Evolutionary conservation across 2,113 vertebrate genomes (phyloP).

Genomic region (Burhinus bistriatus): DNA sequence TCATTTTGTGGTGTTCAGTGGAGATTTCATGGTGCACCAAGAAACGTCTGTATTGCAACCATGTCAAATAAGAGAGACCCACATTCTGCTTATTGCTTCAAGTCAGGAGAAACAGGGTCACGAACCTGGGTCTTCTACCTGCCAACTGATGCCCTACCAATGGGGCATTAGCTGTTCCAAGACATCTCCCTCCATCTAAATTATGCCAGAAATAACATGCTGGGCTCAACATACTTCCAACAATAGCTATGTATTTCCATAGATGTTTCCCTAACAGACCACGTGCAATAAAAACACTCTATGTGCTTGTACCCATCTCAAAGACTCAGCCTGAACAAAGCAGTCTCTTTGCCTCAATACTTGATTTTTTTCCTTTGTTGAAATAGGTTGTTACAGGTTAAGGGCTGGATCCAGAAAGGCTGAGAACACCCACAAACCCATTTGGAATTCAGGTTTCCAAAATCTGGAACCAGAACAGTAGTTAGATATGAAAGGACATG

Average conservation of each 20-base stretch:
- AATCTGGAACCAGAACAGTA: constrained; percentile 4
- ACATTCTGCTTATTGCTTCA: neutral
- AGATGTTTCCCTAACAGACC: neutral
- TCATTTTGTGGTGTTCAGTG: neutral
- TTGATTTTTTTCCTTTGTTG: neutral
- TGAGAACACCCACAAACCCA: neutral
- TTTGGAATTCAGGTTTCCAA: neutral
- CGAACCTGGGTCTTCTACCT: neutral
- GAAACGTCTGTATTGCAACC: neutral
- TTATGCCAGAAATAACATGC: neutral
- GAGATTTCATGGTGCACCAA: neutral
- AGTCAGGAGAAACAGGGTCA: neutral
- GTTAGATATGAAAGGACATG: neutral
- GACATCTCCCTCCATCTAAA: neutral
- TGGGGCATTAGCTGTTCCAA: neutral
- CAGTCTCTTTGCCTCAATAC: neutral
- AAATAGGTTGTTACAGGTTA: neutral
- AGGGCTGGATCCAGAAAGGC: neutral
- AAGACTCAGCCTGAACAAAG: neutral
- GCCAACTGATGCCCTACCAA: neutral
- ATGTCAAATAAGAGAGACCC: neutral
- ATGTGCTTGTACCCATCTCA: neutral
- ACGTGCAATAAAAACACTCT: neutral
- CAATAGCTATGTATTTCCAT: neutral
- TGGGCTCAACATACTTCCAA: neutral